Conservation (phyloP, 2,888 invertebrate species). For the Drosophila ezoana region DNA sequence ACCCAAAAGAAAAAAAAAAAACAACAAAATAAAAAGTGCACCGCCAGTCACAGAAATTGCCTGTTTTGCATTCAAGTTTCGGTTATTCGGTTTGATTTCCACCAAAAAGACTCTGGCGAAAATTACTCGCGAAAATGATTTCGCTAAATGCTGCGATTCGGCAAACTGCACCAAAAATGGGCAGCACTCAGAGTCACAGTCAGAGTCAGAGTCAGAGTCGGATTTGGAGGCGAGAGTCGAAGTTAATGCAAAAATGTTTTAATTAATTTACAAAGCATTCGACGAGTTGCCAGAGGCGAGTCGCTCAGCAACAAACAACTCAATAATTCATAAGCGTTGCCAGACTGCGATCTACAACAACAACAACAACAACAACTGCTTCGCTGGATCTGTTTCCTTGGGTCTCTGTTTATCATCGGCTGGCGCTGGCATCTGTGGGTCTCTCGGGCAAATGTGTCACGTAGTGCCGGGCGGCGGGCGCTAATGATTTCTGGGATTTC, state of each 20-base stretch:
- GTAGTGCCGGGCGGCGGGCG: slow-evolving; percentile 55
- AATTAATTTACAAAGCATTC: slow-evolving; percentile 67
- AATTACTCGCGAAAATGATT: slow-evolving; percentile 67
- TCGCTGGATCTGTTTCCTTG: slow-evolving; percentile 22
- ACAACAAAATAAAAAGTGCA: slow-evolving; percentile 20
- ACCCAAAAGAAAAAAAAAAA: slow-evolving; percentile 54
- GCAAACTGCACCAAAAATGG: slow-evolving; percentile 50
- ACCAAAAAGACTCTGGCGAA: slow-evolving; percentile 57
- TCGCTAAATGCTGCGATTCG: slow-evolving; percentile 51
- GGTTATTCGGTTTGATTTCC: slow-evolving; percentile 53
- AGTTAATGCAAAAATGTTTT: slow-evolving; percentile 78
- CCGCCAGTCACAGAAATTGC: slow-evolving; percentile 61
- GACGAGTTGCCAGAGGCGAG: slow-evolving; percentile 33
- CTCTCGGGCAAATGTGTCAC: slow-evolving; percentile 55
- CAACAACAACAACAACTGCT: slow-evolving; percentile 29
- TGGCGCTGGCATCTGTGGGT: slow-evolving; percentile 12
- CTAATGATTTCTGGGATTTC: slow-evolving; percentile 80
- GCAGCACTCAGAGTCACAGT: slow-evolving; percentile 23
- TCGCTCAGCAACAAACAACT: slow-evolving; percentile 52
- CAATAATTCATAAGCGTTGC: slow-evolving; percentile 72
- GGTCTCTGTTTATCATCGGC: slow-evolving; percentile 14
- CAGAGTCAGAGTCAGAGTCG: slow-evolving; percentile 5
- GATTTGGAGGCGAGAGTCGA: slow-evolving; percentile 21
- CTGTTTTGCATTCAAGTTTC: slow-evolving; percentile 72
- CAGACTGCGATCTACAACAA: slow-evolving; percentile 23